Base-by-base conservation (phyloP, 2,888 invertebrate genomes). In the Eucriotettix oculatus region DNA sequence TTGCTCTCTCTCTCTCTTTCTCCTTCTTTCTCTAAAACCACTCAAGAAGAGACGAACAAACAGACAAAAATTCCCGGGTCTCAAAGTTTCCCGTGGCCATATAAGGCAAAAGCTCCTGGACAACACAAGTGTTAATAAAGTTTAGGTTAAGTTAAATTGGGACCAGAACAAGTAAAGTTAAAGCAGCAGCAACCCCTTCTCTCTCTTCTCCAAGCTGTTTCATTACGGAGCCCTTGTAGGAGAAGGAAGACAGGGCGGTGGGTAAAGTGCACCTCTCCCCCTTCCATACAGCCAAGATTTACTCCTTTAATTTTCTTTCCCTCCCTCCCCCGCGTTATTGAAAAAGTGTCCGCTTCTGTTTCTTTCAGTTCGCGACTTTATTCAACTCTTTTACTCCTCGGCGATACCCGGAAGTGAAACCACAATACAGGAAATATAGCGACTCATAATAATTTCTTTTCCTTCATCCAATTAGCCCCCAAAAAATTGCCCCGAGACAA, bases 221-320 rank as follows among this genome's bases (percentile, higher is more conserved):
- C 59, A 60, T 60, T 60, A 60, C 59, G 52, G 48, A 29, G n/a
- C 41, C 55, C 48, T 56, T 56, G 56, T 48, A 29, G 56, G 60
- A 58, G 29, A 29, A 29, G 29, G 29, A 29, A 29, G 29, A 29
- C 3, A 29, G 29, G 29, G 29, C 7, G 29, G 29, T 29, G 29
- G 29, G 29, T 29, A 29, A 29, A 29, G 42, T 9, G 42, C 43
- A 41, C 43, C 48, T 56, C 16, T 52, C 44, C 58, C 16, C 44
- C 29, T 17, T 17, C 61, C 42, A 16, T 44, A 29, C 56, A 17
- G 41, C 58, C 55, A 58, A 58, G 58, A 58, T 61, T 58, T 58
- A 61, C 61, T 58, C 55, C 52, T 63, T 64, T 64, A 64, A 64
- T 64, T 64, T 64, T 64, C 63, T 63, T 62, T 62, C 58, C 63